A percentile compares a stretch with the other conserved stretches of the same genome.
These are phyloP conservation scores for Bombus confusus DNA, from an alignment of 1,140 invertebrate genomes.

Conservation along the genomic window DNA sequence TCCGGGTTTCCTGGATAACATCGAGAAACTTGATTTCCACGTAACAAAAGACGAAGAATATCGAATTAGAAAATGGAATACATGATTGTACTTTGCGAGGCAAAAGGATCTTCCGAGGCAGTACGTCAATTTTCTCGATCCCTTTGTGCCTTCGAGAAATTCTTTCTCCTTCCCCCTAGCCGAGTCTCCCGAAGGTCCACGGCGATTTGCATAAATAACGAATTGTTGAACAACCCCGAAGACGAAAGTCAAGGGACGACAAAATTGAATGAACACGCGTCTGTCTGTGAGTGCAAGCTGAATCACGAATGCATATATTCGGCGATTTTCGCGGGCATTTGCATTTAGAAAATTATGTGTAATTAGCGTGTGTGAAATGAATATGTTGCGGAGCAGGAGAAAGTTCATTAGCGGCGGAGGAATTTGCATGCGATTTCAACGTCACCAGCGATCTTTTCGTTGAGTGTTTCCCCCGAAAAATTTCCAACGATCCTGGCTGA, in stretches of 20 bases:
- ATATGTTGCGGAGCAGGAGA: background rate
- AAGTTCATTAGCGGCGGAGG: constrained; percentile 1
- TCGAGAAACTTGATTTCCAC: constrained; percentile 9
- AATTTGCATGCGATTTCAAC: background rate
- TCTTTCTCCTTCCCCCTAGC: background rate
- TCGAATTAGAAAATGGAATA: constrained; percentile 27
- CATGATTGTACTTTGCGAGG: background rate
- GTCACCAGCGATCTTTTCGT: background rate
- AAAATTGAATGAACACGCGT: constrained; percentile 22
- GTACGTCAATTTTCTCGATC: constrained; percentile 37
- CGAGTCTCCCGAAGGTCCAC: background rate
- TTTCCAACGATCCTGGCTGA: background rate
- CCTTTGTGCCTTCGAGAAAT: background rate
- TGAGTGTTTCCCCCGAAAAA: background rate
- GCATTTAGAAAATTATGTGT: constrained; percentile 41
- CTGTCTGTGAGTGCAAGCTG: background rate
- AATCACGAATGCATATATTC: background rate
- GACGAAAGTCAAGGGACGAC: constrained; percentile 18
- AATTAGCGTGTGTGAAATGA: constrained; percentile 31
- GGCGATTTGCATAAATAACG: constrained; percentile 45
- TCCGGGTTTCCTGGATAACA: background rate
- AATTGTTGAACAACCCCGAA: constrained; percentile 34
- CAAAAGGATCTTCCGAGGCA: too few relatives aligned
- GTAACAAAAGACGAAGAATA: background rate
- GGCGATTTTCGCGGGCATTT: constrained; percentile 24